These are phyloP conservation scores for Orthonyx spaldingii DNA, from an alignment of 2,113 vertebrate genomes.

Conservation along the genomic window DNA sequence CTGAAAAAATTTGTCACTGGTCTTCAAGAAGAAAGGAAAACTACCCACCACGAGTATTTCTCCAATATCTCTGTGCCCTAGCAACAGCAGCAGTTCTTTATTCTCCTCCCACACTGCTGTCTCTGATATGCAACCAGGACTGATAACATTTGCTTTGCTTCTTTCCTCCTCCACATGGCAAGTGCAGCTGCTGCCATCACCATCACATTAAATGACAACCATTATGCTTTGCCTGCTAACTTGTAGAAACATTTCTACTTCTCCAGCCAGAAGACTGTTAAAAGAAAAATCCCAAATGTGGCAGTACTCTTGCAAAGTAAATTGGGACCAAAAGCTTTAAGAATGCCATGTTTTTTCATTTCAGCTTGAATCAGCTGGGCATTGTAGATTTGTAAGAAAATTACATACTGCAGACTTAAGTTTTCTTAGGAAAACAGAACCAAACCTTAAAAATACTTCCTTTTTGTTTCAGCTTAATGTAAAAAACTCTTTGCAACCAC, in stretches of 20 bases:
- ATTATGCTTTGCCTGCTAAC: constrained; percentile 44
- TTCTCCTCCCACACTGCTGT: constrained; percentile 44
- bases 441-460: background rate
- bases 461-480: background rate
- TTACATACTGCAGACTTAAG: background rate
- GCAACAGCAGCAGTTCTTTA: constrained; percentile 53
- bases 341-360: background rate
- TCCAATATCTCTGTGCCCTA: constrained; percentile 42
- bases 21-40: background rate
- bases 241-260: constrained; percentile 36
- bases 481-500: background rate
- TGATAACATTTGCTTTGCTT: constrained; percentile 51
- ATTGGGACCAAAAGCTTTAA: background rate
- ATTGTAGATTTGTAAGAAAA: constrained; percentile 12
- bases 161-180: constrained; percentile 49
- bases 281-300: constrained; percentile 9
- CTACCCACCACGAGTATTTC: background rate
- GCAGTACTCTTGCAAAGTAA: background rate
- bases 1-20: background rate
- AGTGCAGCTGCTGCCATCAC: constrained; percentile 48
- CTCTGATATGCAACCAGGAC: constrained; percentile 25
- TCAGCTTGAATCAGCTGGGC: background rate
- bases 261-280: constrained; percentile 20
- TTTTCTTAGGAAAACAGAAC: background rate
- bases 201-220: constrained; percentile 15